A percentile compares a stretch with the other conserved stretches of the same genome.
These are phyloP conservation scores for Oscheius sp. DNA, from an alignment of 2,888 invertebrate genomes.

Conservation along the genomic window DNA sequence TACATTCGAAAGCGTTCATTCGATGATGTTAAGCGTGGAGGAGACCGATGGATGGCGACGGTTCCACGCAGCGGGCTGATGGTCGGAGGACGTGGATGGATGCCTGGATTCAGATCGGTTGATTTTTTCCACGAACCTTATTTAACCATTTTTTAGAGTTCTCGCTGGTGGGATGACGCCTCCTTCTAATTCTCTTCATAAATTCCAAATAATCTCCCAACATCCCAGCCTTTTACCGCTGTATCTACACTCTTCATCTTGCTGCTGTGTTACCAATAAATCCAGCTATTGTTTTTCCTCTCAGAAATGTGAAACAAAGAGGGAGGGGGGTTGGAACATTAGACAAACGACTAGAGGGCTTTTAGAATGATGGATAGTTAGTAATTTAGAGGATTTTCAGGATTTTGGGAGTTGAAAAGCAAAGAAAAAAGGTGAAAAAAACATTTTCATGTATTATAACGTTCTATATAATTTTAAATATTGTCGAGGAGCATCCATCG, in stretches of 20 bases:
- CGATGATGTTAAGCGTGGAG: conserved; percentile 27
- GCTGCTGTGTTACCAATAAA: no score
- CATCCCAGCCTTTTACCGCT: not conserved
- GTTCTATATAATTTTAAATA: no score
- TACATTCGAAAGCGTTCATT: conserved; percentile 17
- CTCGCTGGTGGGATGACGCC: conserved; percentile 6
- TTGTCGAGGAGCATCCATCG: no score
- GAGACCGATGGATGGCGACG: conserved; percentile 17
- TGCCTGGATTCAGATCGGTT: conserved; percentile 50
- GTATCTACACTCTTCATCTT: not conserved
- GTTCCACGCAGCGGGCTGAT: conserved; percentile 50
- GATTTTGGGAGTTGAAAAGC: no score
- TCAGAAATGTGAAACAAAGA: no score
- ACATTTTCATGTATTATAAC: no score
- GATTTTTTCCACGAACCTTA: not conserved
- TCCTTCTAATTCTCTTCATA: not conserved
- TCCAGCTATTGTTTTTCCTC: no score
- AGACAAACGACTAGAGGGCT: no score
- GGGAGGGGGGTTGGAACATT: no score
- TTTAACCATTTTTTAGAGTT: not conserved
- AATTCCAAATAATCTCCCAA: not conserved
- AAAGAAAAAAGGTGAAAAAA: no score
- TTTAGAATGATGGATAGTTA: no score
- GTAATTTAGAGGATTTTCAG: no score
- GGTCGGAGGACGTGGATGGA: conserved; percentile 54